Base-by-base conservation (phyloP, 2,888 invertebrate genomes). In the Lochmaea crataegi region DNA sequence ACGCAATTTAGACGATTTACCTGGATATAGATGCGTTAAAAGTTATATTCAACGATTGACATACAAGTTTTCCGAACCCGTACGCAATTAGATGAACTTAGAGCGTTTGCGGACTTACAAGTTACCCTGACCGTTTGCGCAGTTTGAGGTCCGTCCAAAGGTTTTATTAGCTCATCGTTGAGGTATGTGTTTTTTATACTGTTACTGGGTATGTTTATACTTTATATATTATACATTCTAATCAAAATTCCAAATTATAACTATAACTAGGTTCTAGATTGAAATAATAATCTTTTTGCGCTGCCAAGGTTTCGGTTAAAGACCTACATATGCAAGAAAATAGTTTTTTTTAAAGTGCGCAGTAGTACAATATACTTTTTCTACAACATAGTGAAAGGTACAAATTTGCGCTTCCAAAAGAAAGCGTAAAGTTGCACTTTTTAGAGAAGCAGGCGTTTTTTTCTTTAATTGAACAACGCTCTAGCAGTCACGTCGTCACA, bases 161-260 rank as follows among this genome's bases (percentile, higher is more conserved):
- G 32, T 58, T 58, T 26, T 58, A 58, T 32, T 32, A 58, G 58
- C 58, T 26, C 58, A 6, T 45, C 14, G 16, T 58, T 58, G 58
- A 58, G 58, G 58, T 58, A 58, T 58, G 58, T 58, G 18, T 18
- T 53, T 32, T 58, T 32, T 58, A 58, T 58, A 57, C 18, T 57
- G 32, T 58, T 58, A 58, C 32, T 26, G 14, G 14, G 32, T 58
- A 26, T 38, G 32, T 58, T 58, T 58, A 14, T 18, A n/a, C n/a
- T n/a, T n/a, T n/a, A n/a, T n/a, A n/a, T n/a, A n/a, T 22, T n/a
- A 53, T 11, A 45, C 14, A 45, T 48, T 12, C 48, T n/a, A 48
- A 14, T n/a, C 14, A 48, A 48, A n/a, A n/a, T 48, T 48, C 22
- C 32, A 38, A 38, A 38, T 38, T 38, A 38, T 38, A 1, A 38